These are phyloP conservation scores for Sylvia atricapilla DNA, from an alignment of 2,113 vertebrate species.

Conservation along the genomic window DNA sequence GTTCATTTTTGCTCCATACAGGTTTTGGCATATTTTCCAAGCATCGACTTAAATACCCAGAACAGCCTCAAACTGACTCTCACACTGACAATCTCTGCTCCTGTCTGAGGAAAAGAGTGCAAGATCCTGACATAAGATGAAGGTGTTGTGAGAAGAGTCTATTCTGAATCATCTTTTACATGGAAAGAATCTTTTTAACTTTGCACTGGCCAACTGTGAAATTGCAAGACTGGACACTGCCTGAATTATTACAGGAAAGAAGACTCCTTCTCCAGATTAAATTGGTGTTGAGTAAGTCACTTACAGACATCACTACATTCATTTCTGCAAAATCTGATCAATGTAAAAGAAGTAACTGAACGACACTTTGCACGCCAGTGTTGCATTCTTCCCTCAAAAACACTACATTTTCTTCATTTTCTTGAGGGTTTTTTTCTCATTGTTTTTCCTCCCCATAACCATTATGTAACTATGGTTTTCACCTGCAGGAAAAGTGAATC, in stretches of 20 bases:
- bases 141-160: neutral
- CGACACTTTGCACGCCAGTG: neutral
- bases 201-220: neutral
- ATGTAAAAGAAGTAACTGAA: neutral
- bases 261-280: neutral
- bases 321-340: neutral
- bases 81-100: neutral
- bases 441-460: fast-evolving
- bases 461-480: neutral
- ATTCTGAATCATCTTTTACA: neutral
- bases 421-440: fast-evolving
- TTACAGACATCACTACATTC: neutral
- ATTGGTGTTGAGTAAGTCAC: neutral
- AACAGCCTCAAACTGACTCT: neutral
- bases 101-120: neutral
- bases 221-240: neutral
- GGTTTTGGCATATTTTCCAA: neutral
- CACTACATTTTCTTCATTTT: neutral
- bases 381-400: neutral
- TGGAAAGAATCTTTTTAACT: neutral
- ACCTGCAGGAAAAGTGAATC: neutral
- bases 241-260: neutral
- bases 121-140: neutral
- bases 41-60: neutral
- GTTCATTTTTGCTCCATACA: neutral